A percentile compares a stretch with the other conserved stretches of the same genome.
These are phyloP conservation scores for Pseudorasbora parva DNA, from an alignment of 2,113 vertebrate genomes.

Conservation along the genomic window DNA sequence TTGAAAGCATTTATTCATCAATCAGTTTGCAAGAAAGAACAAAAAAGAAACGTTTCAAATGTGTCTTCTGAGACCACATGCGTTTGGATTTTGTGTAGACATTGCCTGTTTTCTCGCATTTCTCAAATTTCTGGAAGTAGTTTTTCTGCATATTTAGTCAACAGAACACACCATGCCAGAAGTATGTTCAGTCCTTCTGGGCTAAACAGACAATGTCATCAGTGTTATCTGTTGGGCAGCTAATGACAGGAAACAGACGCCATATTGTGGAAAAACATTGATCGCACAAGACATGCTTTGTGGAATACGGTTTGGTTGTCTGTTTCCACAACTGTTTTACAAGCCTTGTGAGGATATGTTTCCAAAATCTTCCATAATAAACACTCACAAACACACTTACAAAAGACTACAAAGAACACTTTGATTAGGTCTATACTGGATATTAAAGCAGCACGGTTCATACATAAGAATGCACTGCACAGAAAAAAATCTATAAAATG, in stretches of 20 bases:
- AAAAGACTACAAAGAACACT: neutral
- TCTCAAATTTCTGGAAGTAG: no score
- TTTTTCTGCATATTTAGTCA: neutral
- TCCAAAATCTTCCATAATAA: neutral
- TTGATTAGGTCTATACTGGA: neutral
- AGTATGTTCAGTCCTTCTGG: neutral
- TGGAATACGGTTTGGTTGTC: neutral
- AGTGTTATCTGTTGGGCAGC: neutral
- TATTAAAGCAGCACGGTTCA: neutral
- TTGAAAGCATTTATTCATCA: neutral
- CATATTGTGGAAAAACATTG: conserved; percentile 5
- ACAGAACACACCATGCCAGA: neutral
- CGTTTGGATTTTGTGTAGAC: no score
- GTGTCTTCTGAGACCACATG: no score
- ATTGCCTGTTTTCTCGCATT: no score
- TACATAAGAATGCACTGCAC: neutral
- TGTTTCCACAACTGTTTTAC: neutral
- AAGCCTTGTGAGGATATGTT: neutral
- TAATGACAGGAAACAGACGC: neutral
- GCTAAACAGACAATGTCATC: neutral
- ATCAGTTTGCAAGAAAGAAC: neutral
- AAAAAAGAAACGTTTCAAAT: neutral
- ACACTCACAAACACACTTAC: neutral
- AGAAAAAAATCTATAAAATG: neutral
- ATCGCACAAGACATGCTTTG: neutral